Percentiles rank a stretch among this genome's conserved stretches.
Evolutionary conservation across 2,113 vertebrate species (phyloP).

Genomic region (Heptranchias perlo): DNA sequence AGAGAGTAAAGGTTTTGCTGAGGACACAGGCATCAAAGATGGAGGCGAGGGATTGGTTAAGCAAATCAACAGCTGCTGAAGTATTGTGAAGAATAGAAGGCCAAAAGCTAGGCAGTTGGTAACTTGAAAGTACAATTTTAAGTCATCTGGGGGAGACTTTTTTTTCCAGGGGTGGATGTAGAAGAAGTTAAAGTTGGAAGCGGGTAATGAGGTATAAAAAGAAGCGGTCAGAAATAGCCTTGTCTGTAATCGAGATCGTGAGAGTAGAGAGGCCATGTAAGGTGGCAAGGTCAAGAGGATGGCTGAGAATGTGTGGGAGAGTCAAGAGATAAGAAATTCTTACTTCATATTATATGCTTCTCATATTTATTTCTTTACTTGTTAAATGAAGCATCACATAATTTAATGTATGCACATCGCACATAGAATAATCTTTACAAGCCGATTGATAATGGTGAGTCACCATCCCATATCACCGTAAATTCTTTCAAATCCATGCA

Average conservation of each 20-base stretch:
- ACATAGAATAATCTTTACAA: not conserved
- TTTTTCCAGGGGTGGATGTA: not conserved
- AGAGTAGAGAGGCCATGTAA: not conserved
- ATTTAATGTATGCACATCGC: not conserved
- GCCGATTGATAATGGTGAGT: not conserved
- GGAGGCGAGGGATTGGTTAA: not conserved
- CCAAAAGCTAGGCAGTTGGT: not conserved
- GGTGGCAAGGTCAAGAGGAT: not conserved
- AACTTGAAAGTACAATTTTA: not conserved
- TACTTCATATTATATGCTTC: not conserved
- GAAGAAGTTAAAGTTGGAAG: not conserved
- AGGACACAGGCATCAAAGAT: not conserved
- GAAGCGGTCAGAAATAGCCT: not conserved
- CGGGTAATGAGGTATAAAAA: not conserved
- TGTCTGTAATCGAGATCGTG: not conserved
- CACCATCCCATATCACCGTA: not conserved
- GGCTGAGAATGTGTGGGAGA: not conserved
- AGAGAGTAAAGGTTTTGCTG: not conserved
- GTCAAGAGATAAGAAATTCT: not conserved
- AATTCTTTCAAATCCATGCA: not conserved
- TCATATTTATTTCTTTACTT: not conserved
- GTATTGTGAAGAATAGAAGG: not conserved
- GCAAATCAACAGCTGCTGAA: not conserved
- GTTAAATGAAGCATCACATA: not conserved
- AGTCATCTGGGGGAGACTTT: not conserved